A percentile compares a stretch with the other conserved stretches of the same genome.
phyloP scores from a whole-genome alignment of 2,113 vertebrate species.

The Daubentonia madagascariensis region DNA sequence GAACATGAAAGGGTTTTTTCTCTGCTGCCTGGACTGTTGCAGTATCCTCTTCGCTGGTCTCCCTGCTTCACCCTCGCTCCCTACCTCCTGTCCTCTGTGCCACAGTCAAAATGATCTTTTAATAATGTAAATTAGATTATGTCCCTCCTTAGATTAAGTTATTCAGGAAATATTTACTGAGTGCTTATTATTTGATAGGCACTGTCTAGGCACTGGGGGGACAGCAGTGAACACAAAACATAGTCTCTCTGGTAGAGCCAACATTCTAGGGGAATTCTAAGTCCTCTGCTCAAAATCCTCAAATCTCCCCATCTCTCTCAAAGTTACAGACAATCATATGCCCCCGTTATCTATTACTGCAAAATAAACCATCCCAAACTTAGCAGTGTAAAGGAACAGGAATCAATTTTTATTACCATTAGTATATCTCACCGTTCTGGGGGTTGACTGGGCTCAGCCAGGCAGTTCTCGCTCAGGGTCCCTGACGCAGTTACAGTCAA shows the following conservation, averaged over 20 bases:
- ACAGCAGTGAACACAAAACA: neutral
- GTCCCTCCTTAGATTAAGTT: neutral
- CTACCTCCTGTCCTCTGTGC: fast-evolving
- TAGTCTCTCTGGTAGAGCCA: neutral
- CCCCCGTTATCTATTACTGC: neutral
- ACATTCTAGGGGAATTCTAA: neutral
- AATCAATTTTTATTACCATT: neutral
- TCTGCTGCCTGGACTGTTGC: neutral
- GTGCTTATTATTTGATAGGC: neutral
- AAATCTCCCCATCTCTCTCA: neutral
- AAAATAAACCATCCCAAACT: neutral
- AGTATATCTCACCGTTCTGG: neutral
- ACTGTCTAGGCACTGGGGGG: neutral
- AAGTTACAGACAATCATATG: neutral
- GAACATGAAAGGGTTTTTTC: neutral
- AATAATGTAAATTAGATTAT: neutral
- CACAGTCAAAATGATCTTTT: neutral
- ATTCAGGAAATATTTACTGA: neutral
- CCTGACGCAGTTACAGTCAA: neutral
- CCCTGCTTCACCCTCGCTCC: neutral
- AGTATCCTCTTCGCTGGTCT: too few species aligned
- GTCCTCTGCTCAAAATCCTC: neutral
- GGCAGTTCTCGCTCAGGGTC: neutral
- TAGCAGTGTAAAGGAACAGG: neutral
- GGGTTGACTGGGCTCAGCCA: neutral